phyloP scores from a whole-genome alignment of 2,888 invertebrate species.

The Nomada ferruginata region DNA sequence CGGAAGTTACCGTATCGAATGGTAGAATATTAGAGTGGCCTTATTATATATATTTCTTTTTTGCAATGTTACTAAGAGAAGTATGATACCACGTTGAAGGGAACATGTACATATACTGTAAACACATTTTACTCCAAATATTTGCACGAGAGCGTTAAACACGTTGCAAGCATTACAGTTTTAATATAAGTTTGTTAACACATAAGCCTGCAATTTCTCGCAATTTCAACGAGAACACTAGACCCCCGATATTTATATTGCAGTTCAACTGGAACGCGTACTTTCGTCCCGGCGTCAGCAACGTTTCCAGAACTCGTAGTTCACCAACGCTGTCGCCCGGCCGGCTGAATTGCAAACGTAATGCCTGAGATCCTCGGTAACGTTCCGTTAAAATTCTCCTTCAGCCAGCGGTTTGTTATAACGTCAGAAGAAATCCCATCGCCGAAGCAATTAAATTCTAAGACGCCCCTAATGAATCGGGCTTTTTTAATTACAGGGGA shows the following conservation, averaged over 20 bases:
- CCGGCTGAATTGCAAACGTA: slow-evolving; percentile 37
- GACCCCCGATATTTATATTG: slow-evolving; percentile 8
- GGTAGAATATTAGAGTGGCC: too few species aligned
- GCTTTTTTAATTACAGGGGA: slow-evolving; percentile 66
- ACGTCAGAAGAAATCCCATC: slow-evolving; percentile 63
- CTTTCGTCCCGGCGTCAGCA: neutral
- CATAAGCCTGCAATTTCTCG: too few species aligned
- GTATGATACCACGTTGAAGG: too few species aligned
- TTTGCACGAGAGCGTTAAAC: too few species aligned
- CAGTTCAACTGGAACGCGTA: slow-evolving; percentile 1
- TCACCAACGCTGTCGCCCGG: neutral
- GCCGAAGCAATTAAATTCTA: slow-evolving; percentile 70
- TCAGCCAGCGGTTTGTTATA: slow-evolving; percentile 64
- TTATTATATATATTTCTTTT: too few species aligned
- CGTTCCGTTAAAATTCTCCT: slow-evolving; percentile 60
- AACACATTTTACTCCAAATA: too few species aligned
- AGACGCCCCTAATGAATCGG: slow-evolving; percentile 68
- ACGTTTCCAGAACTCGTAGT: neutral
- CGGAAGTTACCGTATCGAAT: neutral
- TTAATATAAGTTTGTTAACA: too few species aligned
- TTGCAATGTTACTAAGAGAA: too few species aligned
- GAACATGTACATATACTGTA: too few species aligned
- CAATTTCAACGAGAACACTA: neutral
- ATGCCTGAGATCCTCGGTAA: slow-evolving; percentile 36
- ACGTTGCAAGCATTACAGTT: too few species aligned